Evolutionary conservation across 2,113 vertebrate genomes (phyloP).

Genomic region (Perca flavescens): DNA sequence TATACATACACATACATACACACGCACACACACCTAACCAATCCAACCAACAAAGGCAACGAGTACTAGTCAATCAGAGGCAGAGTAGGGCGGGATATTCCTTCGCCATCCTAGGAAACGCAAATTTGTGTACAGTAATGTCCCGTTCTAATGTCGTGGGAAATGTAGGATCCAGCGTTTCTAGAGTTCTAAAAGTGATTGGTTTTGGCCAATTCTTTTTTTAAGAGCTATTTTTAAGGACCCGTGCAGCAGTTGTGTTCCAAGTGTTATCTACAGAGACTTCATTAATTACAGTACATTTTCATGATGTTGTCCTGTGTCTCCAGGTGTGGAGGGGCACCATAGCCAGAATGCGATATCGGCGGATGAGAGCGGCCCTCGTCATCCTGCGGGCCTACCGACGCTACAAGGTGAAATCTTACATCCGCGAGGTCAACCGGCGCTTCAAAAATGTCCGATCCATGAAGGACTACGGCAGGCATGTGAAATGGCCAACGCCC

Average conservation of each 20-base stretch:
- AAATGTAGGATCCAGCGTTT: not conserved
- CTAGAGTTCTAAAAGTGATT: not conserved
- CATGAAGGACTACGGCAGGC: conserved; percentile 90
- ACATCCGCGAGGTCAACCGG: conserved; percentile 88
- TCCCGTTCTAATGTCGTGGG: not conserved
- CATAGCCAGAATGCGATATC: conserved; percentile 91
- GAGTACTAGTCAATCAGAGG: too few species aligned
- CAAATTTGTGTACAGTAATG: too few species aligned
- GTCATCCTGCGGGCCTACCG: conserved; percentile 89
- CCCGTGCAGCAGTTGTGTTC: not conserved
- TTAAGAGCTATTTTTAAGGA: not conserved
- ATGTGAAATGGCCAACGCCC: conserved; percentile 92
- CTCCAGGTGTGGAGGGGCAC: conserved; percentile 95
- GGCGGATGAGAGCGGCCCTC: conserved; percentile 89
- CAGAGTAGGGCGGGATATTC: too few species aligned
- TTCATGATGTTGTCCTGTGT: not conserved
- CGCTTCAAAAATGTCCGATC: conserved; percentile 88
- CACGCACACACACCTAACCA: too few species aligned
- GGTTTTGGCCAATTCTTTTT: too few species aligned
- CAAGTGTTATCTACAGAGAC: not conserved
- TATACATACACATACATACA: too few species aligned
- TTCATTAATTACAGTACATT: not conserved
- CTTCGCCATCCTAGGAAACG: too few species aligned
- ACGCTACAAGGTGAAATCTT: conserved; percentile 93
- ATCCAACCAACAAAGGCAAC: too few species aligned